phyloP scores from a whole-genome alignment of 2,797 vertebrate species.

The Chaetophractus vellerosus region DNA sequence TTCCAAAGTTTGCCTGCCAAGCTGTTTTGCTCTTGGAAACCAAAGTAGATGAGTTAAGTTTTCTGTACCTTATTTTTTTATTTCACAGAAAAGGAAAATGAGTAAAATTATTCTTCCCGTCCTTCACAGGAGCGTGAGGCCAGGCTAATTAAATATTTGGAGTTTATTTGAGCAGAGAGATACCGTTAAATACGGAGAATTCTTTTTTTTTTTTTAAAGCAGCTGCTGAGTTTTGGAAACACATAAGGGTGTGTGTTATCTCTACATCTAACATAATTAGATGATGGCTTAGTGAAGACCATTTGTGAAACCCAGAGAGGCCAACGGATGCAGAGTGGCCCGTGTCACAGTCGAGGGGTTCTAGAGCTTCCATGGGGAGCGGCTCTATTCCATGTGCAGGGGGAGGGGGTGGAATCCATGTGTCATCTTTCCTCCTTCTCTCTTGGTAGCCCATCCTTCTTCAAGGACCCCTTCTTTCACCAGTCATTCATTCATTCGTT shows the following conservation, averaged over 20 bases:
- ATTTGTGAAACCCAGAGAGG: not conserved
- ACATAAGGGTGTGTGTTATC: not conserved
- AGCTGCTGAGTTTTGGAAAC: not conserved
- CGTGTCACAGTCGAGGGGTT: not conserved
- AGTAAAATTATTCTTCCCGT: not conserved
- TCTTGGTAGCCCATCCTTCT: not conserved
- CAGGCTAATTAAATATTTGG: not conserved
- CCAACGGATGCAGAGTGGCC: fast-evolving
- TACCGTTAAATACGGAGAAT: not conserved
- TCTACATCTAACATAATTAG: too few species aligned
- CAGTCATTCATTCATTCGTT: not conserved
- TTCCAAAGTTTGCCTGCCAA: not conserved
- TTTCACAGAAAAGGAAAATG: constrained; percentile 46
- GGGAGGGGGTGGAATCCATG: too few species aligned
- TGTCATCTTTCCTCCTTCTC: too few species aligned
- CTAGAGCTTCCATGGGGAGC: not conserved
- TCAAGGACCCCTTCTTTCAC: not conserved
- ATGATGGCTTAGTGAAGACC: not conserved
- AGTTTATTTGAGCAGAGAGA: not conserved
- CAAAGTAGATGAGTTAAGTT: not conserved
- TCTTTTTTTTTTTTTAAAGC: not conserved
- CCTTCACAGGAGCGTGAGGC: not conserved
- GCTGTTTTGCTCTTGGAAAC: constrained; percentile 24
- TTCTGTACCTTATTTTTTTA: constrained; percentile 14
- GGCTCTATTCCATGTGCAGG: too few species aligned